Conservation (phyloP, 2,113 vertebrate species). For the Macaca nemestrina region DNA sequence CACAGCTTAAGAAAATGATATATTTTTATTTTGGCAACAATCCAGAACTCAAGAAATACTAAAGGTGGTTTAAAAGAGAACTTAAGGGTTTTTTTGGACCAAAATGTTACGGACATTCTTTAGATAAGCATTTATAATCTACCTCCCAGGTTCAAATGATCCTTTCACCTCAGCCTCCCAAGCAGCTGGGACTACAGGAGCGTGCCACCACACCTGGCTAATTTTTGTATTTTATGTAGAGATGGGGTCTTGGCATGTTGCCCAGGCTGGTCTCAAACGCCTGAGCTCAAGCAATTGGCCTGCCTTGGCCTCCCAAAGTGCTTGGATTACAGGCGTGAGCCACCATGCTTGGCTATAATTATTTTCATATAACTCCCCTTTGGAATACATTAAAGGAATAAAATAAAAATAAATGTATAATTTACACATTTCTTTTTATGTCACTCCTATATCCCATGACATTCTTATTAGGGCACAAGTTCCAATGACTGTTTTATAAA, state of each 20-base stretch:
- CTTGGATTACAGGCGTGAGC: too few species aligned
- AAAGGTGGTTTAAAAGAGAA: background rate
- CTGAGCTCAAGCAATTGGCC: too few species aligned
- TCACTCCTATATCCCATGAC: background rate
- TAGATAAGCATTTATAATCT: background rate
- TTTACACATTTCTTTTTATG: background rate
- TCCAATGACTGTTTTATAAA: background rate
- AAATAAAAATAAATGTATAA: background rate
- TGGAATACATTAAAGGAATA: constrained; percentile 20
- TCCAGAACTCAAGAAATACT: constrained; percentile 3
- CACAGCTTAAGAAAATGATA: background rate
- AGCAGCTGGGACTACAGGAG: too few species aligned
- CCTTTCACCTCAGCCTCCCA: too few species aligned
- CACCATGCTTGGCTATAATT: background rate
- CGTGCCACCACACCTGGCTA: too few species aligned
- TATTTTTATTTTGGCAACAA: background rate
- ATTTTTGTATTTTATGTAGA: too few species aligned
- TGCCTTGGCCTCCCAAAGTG: too few species aligned
- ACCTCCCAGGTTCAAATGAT: too few species aligned
- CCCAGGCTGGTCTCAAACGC: too few species aligned
- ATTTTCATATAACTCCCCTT: background rate
- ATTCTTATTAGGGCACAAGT: constrained; percentile 20
- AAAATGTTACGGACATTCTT: background rate
- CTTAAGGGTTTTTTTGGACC: background rate
- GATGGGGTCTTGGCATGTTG: too few species aligned